phyloP scores from a whole-genome alignment of 2,113 vertebrate species.

The Siniperca knerii region DNA sequence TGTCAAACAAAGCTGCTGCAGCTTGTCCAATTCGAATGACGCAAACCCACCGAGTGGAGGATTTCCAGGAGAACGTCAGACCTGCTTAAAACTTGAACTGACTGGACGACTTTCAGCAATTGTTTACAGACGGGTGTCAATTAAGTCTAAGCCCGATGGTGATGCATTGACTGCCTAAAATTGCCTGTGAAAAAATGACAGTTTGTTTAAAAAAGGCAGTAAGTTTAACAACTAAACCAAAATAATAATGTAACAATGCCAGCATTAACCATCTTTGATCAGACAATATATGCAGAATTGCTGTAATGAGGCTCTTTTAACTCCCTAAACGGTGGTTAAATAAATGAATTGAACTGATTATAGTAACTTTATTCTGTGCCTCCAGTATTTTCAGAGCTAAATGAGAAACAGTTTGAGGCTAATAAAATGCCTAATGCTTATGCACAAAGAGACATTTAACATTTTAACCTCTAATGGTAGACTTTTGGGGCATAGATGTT shows the following conservation, averaged over 20 bases:
- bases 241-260: slow-evolving; percentile 13
- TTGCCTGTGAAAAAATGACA: neutral
- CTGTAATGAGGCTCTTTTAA: slow-evolving; percentile 41
- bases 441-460: slow-evolving; percentile 22
- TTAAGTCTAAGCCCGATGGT: neutral
- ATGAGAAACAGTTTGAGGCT: slow-evolving; percentile 29
- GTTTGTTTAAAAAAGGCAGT: neutral
- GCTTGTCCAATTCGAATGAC: slow-evolving; percentile 50
- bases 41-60: slow-evolving; percentile 40
- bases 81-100: slow-evolving; percentile 33
- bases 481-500: slow-evolving; percentile 32
- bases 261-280: slow-evolving; percentile 25
- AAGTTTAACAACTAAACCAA: slow-evolving; percentile 8
- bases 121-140: slow-evolving; percentile 32
- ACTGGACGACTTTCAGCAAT: slow-evolving; percentile 43
- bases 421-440: slow-evolving; percentile 29
- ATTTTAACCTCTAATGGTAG: slow-evolving; percentile 29
- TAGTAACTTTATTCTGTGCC: slow-evolving; percentile 18
- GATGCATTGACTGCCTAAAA: slow-evolving; percentile 9
- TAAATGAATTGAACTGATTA: slow-evolving; percentile 50
- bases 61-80: slow-evolving; percentile 55
- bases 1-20: slow-evolving; percentile 51
- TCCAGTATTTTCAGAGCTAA: slow-evolving; percentile 28
- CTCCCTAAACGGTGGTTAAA: slow-evolving; percentile 48
- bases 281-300: slow-evolving; percentile 7